phyloP scores from a whole-genome alignment of 2,888 invertebrate genomes.

The Apotomis capreana region DNA sequence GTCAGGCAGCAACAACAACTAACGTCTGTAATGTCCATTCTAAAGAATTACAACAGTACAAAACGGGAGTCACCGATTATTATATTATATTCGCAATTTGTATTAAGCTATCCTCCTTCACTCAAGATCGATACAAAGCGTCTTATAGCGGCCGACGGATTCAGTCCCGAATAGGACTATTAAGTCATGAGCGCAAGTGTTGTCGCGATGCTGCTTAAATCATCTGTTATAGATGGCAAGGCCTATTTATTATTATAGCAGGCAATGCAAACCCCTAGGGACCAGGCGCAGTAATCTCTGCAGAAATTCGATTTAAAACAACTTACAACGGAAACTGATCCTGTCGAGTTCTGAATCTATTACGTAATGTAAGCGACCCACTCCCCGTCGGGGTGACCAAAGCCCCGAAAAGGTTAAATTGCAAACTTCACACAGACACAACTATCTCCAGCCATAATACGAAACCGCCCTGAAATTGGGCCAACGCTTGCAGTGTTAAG shows the following conservation, averaged over 20 bases:
- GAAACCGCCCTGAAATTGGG: conserved; percentile 4
- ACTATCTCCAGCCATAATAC: conserved; percentile 47
- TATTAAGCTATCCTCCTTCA: not conserved
- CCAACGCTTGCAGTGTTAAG: conserved; percentile 21
- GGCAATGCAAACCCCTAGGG: conserved; percentile 18
- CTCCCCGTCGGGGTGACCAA: conserved; percentile 51
- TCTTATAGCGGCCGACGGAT: conserved; percentile 8
- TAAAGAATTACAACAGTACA: not conserved
- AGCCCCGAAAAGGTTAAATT: conserved; percentile 61
- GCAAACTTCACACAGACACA: conserved; percentile 58
- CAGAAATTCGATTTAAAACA: conserved; percentile 40
- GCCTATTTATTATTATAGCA: no score
- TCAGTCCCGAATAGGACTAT: no score
- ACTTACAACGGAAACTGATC: conserved; percentile 44
- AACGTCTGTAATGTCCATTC: no score
- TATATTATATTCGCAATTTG: not conserved
- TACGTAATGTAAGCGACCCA: conserved; percentile 67
- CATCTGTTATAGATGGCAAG: no score
- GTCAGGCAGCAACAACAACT: no score
- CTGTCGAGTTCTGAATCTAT: conserved; percentile 58
- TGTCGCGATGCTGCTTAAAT: no score
- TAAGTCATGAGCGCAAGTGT: no score
- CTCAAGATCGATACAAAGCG: conserved; percentile 14
- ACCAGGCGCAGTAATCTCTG: conserved; percentile 24
- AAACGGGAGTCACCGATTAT: not conserved